Evolutionary conservation across 1,140 invertebrate genomes (phyloP), one percentile per base, ranked within the genome.

Genomic region (Drosophila arizonae): DNA sequence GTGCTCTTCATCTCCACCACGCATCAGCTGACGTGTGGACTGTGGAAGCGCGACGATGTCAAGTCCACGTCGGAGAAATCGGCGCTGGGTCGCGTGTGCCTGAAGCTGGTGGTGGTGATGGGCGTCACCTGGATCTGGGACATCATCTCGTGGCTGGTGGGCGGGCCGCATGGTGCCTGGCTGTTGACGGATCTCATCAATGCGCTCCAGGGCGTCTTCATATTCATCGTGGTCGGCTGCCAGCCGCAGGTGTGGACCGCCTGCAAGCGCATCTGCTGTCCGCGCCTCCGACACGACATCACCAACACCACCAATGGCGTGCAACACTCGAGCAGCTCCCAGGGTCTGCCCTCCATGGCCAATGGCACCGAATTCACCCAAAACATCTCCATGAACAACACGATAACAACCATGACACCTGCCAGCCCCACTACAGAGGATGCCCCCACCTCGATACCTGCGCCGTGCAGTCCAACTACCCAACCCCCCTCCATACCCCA

Each of bases 191-290:
- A 97, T 91, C 86, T 97, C 69, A 94, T 97, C 86, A 97, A 97
- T 92, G 95, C 95, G 54, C 93, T 97, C 30, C 96, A 97, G 91
- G 96, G 96, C 45, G 94, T 97, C n/a, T 95, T 97, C 86, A 97
- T 98, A 61, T 98, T 98, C 91, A 94, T 96, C 72, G 96, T 97
- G 45, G 96, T 97, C 54, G 96, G 96, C 28, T 97, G 96, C 91
- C 96, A 97, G 92, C 96, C 96, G n/a, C 95, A 96, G 92, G 94
- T 95, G 36, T 94, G 95, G 88, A 93, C 95, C 21, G 95, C 95
- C 17, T 91, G 95, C 11, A 95, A 95, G 79, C 92, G 95, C 62
- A 91, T 95, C 64, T 93, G 94, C 92, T 93, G 93, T 93, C 92
- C 93, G 93, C 91, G 92, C 80, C 74, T 93, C 92, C 57, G 93